A percentile compares a stretch with the other conserved stretches of the same genome.
These are phyloP conservation scores for Saguinus midas DNA, from an alignment of 2,113 vertebrate genomes.

Conservation along the genomic window DNA sequence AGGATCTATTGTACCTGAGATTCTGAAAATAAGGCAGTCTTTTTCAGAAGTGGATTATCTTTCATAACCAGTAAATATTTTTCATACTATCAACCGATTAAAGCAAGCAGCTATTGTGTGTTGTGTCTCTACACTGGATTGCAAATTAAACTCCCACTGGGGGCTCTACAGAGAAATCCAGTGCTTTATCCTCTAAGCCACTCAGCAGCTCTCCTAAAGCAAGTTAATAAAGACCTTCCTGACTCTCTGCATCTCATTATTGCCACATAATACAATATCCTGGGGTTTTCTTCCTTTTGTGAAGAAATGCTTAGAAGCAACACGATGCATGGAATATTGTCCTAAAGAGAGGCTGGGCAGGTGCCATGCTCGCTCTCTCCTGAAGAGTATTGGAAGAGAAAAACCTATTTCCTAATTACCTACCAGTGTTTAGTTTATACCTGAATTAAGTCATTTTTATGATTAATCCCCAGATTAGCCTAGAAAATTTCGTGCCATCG, in stretches of 20 bases:
- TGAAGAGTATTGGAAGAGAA: background rate
- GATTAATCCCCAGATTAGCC: slow-evolving; percentile 70
- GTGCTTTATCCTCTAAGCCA: slow-evolving; percentile 51
- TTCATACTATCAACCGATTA: slow-evolving; percentile 35
- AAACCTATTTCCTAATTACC: slow-evolving; percentile 57
- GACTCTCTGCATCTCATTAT: slow-evolving; percentile 58
- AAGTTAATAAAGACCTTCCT: slow-evolving; percentile 67
- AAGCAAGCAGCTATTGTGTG: slow-evolving; percentile 36
- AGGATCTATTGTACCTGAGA: background rate
- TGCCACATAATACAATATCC: background rate
- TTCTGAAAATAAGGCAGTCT: background rate
- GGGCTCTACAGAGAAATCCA: slow-evolving; percentile 60
- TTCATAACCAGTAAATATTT: slow-evolving; percentile 65
- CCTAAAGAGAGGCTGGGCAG: background rate
- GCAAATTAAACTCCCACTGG: slow-evolving; percentile 68
- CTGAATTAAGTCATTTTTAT: slow-evolving; percentile 49
- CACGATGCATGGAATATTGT: background rate
- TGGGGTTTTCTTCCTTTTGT: slow-evolving; percentile 44
- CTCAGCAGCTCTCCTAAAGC: slow-evolving; percentile 59
- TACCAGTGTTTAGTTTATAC: background rate
- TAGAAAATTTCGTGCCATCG: slow-evolving; percentile 43
- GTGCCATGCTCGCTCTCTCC: background rate
- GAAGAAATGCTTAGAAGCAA: slow-evolving; percentile 38
- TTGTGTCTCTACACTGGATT: background rate
- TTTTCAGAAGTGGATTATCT: slow-evolving; percentile 53